These are phyloP conservation scores for Rhinoderma darwinii DNA, from an alignment of 2,113 vertebrate genomes.

Conservation along the genomic window DNA sequence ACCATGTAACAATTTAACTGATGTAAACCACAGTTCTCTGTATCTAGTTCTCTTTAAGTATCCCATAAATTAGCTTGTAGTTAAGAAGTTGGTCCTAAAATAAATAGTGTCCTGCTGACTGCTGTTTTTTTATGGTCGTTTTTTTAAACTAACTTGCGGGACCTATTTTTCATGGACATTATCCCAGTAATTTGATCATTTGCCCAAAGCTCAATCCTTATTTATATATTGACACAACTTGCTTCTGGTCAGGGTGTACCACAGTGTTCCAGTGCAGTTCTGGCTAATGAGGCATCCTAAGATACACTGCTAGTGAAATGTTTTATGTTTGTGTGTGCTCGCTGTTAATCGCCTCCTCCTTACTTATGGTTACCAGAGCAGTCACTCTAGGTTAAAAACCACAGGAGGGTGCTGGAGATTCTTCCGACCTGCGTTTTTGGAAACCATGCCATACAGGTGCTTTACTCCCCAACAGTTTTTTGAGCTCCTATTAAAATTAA, in stretches of 20 bases:
- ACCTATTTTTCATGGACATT: slow-evolving; percentile 40
- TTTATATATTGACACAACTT: slow-evolving; percentile 51
- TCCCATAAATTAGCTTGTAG: neutral
- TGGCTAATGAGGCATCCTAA: slow-evolving; percentile 50
- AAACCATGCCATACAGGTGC: neutral
- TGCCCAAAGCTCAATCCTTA: slow-evolving; percentile 21
- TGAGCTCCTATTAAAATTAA: neutral
- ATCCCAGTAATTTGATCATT: slow-evolving; percentile 22
- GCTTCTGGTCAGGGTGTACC: slow-evolving; percentile 18
- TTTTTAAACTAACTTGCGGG: neutral
- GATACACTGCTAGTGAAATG: slow-evolving; percentile 23
- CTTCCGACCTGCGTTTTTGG: neutral
- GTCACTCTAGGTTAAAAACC: slow-evolving; percentile 6
- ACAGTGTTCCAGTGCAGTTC: slow-evolving; percentile 1
- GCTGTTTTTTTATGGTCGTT: neutral
- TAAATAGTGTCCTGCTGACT: neutral
- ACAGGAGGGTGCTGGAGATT: neutral
- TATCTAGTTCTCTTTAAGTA: neutral
- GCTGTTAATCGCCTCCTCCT: slow-evolving; percentile 28
- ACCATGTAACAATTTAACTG: neutral
- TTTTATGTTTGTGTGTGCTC: slow-evolving; percentile 43
- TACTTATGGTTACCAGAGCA: slow-evolving; percentile 43
- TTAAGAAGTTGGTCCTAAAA: neutral
- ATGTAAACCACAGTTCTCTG: neutral
- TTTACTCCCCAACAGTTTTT: neutral